A percentile compares a stretch with the other conserved stretches of the same genome.
phyloP scores from a whole-genome alignment of 2,797 vertebrate species.

The Gallinago stenura region DNA sequence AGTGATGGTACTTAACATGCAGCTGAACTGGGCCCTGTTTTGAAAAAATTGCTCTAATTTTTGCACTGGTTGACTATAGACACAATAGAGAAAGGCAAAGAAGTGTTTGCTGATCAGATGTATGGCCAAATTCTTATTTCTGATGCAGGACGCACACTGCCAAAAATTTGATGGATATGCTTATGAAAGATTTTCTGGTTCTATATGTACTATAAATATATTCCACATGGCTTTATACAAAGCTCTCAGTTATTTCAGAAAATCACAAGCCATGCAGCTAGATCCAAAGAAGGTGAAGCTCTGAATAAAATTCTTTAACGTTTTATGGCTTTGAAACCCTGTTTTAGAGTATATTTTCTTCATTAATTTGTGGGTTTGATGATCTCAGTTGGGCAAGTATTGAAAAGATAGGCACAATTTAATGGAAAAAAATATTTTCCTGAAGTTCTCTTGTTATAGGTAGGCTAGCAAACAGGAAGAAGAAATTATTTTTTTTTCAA shows the following conservation, averaged over 20 bases:
- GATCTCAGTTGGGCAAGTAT: constrained; percentile 2
- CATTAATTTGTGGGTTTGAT: constrained; percentile 51
- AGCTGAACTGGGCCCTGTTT: neutral
- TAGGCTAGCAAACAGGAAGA: neutral
- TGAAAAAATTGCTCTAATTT: neutral
- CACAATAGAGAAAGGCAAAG: constrained; percentile 7
- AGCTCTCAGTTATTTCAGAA: constrained; percentile 59
- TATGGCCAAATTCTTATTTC: constrained; percentile 51
- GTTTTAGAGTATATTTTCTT: constrained; percentile 26
- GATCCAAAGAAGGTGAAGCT: constrained; percentile 54
- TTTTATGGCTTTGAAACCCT: constrained; percentile 47
- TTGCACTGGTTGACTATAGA: constrained; percentile 5
- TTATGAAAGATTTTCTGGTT: constrained; percentile 55
- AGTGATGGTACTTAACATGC: neutral
- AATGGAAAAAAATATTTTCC: neutral
- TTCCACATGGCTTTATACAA: constrained; percentile 63
- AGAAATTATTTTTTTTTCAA: neutral
- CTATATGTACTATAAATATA: constrained; percentile 57
- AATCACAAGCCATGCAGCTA: constrained; percentile 54
- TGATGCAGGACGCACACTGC: constrained; percentile 11
- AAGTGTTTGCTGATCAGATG: constrained; percentile 27
- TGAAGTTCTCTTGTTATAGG: neutral
- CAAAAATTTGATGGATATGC: constrained; percentile 62
- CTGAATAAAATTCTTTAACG: constrained; percentile 46
- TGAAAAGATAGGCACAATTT: constrained; percentile 8